phyloP scores from a whole-genome alignment of 1,140 invertebrate genomes.

The Cydia splendana region DNA sequence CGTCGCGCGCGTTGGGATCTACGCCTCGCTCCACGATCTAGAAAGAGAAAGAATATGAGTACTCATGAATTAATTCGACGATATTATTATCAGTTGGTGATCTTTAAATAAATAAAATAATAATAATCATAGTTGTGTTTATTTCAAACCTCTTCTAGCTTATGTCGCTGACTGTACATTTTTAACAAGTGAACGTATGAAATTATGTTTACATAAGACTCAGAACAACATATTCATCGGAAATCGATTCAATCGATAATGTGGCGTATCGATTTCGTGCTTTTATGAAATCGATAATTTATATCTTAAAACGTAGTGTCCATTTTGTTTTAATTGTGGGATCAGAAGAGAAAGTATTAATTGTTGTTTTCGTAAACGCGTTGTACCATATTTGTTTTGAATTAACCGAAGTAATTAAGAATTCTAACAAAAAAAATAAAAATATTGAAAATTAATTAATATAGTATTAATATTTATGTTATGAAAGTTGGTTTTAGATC shows the following conservation, averaged over 20 bases:
- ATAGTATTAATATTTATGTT: too few species aligned
- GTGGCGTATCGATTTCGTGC: slow-evolving; percentile 1
- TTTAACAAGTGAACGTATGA: background rate
- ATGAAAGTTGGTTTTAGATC: too few species aligned
- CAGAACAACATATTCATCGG: background rate
- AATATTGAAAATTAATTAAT: too few species aligned
- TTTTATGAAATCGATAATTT: background rate
- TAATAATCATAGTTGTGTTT: too few species aligned
- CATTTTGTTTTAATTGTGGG: background rate
- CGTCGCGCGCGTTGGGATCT: slow-evolving; percentile 90
- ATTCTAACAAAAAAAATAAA: too few species aligned
- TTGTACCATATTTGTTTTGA: background rate
- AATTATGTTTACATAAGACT: background rate
- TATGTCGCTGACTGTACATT: too few species aligned
- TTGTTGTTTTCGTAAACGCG: background rate
- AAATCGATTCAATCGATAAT: slow-evolving; percentile 2
- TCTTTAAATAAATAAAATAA: too few species aligned
- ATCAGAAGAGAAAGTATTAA: slow-evolving; percentile 5
- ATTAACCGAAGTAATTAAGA: background rate
- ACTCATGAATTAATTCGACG: background rate
- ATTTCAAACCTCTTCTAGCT: too few species aligned
- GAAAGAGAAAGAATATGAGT: slow-evolving; percentile 43
- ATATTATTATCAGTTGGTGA: too few species aligned
- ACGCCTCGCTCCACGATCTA: slow-evolving; percentile 91
- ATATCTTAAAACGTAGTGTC: background rate